phyloP scores from a whole-genome alignment of 2,113 vertebrate genomes.

The Chloroceryle aenea region DNA sequence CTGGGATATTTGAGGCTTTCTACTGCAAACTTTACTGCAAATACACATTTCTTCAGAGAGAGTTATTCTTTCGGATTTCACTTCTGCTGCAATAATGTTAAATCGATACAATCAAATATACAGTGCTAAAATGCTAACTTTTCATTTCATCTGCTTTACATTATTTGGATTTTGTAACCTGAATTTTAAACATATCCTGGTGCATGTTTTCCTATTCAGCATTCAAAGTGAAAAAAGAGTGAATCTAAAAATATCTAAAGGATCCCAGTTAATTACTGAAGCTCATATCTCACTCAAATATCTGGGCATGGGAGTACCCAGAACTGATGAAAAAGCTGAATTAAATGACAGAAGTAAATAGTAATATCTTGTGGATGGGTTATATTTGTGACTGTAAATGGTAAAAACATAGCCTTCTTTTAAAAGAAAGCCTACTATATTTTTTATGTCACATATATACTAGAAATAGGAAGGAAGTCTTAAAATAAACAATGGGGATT shows the following conservation, averaged over 20 bases:
- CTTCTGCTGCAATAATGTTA: neutral
- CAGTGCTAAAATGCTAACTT: neutral
- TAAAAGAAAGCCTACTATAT: neutral
- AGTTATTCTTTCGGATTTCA: neutral
- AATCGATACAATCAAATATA: neutral
- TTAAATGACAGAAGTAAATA: neutral
- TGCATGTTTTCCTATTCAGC: neutral
- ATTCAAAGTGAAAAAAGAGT: neutral
- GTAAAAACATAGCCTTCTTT: neutral
- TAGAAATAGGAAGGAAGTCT: conserved; percentile 15
- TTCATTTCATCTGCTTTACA: neutral
- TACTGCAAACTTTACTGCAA: neutral
- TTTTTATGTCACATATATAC: neutral
- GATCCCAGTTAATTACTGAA: neutral
- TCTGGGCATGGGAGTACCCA: neutral
- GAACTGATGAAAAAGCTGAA: neutral
- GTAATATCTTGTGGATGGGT: neutral
- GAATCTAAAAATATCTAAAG: neutral
- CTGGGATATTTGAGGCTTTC: neutral
- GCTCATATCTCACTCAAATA: neutral
- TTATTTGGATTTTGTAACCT: neutral
- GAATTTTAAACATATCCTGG: neutral
- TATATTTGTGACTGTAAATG: neutral
- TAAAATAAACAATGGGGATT: neutral
- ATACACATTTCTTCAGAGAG: neutral